Conservation (phyloP, 2,888 invertebrate genomes). For the Tipula lateralis region DNA sequence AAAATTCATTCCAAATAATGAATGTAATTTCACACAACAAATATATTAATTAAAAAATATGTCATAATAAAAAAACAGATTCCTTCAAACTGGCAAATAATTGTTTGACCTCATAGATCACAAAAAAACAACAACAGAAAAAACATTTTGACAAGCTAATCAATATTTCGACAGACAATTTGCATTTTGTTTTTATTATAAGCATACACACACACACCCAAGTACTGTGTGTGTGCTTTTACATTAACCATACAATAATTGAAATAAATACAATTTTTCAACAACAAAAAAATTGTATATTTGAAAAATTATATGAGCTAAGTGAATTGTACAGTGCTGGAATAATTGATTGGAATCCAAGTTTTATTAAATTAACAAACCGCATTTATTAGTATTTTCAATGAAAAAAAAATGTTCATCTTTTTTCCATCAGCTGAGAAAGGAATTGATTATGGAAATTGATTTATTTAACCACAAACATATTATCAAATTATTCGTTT, state of each 20-base stretch:
- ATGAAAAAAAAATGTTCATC: not conserved
- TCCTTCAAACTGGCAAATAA: not conserved
- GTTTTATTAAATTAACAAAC: not conserved
- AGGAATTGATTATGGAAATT: not conserved
- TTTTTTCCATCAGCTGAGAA: not conserved
- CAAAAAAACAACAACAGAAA: not conserved
- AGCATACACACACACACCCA: not conserved
- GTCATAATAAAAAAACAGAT: not conserved
- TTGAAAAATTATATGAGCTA: not conserved
- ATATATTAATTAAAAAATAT: not conserved
- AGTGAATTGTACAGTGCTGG: not conserved
- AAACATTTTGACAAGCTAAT: not conserved
- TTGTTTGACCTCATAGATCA: slow-evolving; percentile 9
- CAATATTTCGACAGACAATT: not conserved
- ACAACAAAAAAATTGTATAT: not conserved
- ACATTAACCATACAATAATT: not conserved
- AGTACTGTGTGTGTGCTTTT: not conserved
- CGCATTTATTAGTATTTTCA: not conserved
- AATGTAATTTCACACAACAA: not conserved
- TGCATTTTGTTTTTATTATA: not conserved
- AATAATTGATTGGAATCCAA: not conserved
- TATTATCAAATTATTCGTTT: not conserved
- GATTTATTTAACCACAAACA: not conserved
- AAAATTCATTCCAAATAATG: not conserved
- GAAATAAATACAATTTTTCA: not conserved